Evolutionary conservation across 2,113 vertebrate genomes (phyloP), one percentile per base, ranked within the genome.

Genomic region (Maccullochella peelii): DNA sequence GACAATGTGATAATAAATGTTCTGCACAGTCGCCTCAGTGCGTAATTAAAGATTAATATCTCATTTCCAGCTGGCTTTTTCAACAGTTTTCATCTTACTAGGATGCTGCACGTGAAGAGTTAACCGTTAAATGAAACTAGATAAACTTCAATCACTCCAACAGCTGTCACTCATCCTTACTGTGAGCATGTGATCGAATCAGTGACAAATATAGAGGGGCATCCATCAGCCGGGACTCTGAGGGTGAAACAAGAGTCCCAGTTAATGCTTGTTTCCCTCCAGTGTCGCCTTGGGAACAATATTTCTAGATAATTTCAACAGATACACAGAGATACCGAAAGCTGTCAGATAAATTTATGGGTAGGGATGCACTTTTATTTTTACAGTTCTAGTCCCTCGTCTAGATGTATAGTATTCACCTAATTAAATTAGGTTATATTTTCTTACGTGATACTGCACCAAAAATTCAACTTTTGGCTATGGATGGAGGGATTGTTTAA

Each of bases 81-180:
- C 15, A 23, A 33, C 7, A 15, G 1, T 49, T 66, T 16, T 27
- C 18, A 61, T 79, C 20, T 21, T 21, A 50, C 47, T 49, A 49
- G 30, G 54, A 47, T 27, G 18, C 20, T 23, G 18, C 50, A n/a
- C 27, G 12, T 33, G 57, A 72, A 75, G 8, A 20, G 23, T 44
- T 50, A 63, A 70, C 21, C 2, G 68, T 49, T 63, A 25, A 50
- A 54, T 20, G 6, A 47, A 63, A 23, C 21, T 8, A n/a, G 30
- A 50, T 25, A 14, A 73, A 55, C 73, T 82, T 82, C 20, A 74
- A 49, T 79, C 55, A 77, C 38, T 36, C 20, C 36, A 57, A 6
- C 65, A 85, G 77, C 80, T 76, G 84, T 84, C 86, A 87, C 23
- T 89, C 83, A 85, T 80, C 58, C n/a, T 40, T 27, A 63, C 77